Evolutionary conservation across 2,113 vertebrate species (phyloP).

Genomic region (Lipophrys pholis): DNA sequence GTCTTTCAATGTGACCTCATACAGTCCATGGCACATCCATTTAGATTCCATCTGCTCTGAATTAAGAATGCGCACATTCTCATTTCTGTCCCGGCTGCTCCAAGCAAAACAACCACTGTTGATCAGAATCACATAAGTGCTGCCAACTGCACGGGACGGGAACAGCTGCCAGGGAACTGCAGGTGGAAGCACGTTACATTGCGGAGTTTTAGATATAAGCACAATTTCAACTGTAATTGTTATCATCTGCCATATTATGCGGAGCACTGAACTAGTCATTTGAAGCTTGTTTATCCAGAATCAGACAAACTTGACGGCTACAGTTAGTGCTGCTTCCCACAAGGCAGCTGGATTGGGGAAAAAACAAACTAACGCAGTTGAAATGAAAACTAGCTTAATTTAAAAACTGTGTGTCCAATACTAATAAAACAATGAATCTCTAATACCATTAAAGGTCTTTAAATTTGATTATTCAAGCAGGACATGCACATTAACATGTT

Average conservation of each 20-base stretch:
- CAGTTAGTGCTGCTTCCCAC: background rate
- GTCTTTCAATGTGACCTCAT: conserved; percentile 74
- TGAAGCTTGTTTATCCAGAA: background rate
- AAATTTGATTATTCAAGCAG: too few relatives aligned
- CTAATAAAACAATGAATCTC: too few relatives aligned
- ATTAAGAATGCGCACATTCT: conserved; percentile 69
- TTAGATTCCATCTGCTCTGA: conserved; percentile 78
- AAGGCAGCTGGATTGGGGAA: background rate
- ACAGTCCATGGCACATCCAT: conserved; percentile 73
- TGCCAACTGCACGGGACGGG: conserved; percentile 53
- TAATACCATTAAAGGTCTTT: too few relatives aligned
- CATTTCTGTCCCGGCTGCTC: conserved; percentile 65
- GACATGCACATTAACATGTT: too few relatives aligned
- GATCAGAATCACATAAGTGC: conserved; percentile 61
- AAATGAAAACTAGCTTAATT: too few relatives aligned
- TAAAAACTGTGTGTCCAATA: too few relatives aligned
- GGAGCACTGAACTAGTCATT: background rate
- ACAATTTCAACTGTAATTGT: conserved; percentile 13
- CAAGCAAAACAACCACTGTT: conserved; percentile 67
- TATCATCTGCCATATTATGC: conserved; percentile 13
- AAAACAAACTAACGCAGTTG: background rate
- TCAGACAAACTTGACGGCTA: background rate
- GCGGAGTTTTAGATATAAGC: conserved; percentile 12
- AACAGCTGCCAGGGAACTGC: conserved; percentile 62
- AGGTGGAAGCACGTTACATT: conserved; percentile 46